Evolutionary conservation across 2,888 invertebrate genomes (phyloP), one percentile per base, ranked within the genome.

Genomic region (Lepidochitona cinerea): DNA sequence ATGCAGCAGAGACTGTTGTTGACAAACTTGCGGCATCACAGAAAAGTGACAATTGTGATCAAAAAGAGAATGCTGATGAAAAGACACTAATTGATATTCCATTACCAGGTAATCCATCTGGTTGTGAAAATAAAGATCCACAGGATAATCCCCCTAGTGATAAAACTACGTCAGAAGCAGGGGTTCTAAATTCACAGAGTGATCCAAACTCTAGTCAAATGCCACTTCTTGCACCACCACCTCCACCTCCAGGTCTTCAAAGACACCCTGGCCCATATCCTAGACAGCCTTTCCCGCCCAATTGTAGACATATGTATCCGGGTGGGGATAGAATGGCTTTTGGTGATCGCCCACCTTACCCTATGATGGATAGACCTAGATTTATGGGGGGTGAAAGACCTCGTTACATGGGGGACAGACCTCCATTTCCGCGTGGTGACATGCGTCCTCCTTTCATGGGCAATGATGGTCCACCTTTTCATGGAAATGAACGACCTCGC

Each of bases 31-130:
- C 18, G 29, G 59, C 23, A 7, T 23, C 59, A 26, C 23, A 59
- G 23, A 59, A 59, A 26, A 59, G 29, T 29, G 29, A 23, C 2
- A 32, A 14, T 23, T 14, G 14, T 59, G 59, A 9, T 26, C 59
- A 23, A 14, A 59, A 59, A 32, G 59, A 29, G 14, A 14, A 68
- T 67, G 18, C 72, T 75, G 32, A 68, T 67, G 72, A 75, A 12
- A 75, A 72, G 14, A 64, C 69, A 3, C 72, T 75, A 37, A 72
- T 78, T 66, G 80, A 81, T 69, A 84, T 84, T 36, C 83, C 84
- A 23, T 72, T 84, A 35, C 83, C 83, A 4, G 59, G 26, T 29
- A n/a, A 7, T 59, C 12, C 59, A 23, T 14, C 12, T 59, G 29
- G 3, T 1, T 23, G 29, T 14, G 12, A 14, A 1, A 23, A 23